These are phyloP conservation scores for Cantharis rufa DNA, from an alignment of 2,888 invertebrate genomes.

Conservation along the genomic window DNA sequence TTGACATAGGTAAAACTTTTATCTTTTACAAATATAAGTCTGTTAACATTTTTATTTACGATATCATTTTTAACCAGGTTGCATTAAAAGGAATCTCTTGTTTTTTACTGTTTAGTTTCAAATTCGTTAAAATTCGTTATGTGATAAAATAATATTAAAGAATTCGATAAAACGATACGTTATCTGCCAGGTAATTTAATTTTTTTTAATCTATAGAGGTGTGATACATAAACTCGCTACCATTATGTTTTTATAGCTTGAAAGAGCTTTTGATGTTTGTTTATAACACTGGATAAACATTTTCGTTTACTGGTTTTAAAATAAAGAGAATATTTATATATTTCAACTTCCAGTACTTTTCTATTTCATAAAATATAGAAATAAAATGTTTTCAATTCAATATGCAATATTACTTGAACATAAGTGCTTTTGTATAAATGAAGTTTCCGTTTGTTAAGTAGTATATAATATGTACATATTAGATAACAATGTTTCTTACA, in stretches of 20 bases:
- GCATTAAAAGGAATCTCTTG: slow-evolving; percentile 12
- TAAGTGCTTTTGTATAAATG: not conserved
- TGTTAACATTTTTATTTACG: slow-evolving; percentile 11
- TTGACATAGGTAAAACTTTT: not conserved
- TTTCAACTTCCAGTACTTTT: not conserved
- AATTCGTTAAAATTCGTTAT: slow-evolving; percentile 11
- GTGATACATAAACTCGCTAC: slow-evolving; percentile 15
- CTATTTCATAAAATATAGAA: not conserved
- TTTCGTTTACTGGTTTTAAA: slow-evolving; percentile 9
- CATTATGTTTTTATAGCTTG: slow-evolving; percentile 18
- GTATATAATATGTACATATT: too few relatives aligned
- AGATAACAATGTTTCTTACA: too few relatives aligned
- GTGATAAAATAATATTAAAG: slow-evolving; percentile 16
- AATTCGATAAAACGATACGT: slow-evolving; percentile 4
- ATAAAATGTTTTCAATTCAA: not conserved
- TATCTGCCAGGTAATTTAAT: slow-evolving; percentile 12
- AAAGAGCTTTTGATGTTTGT: slow-evolving; percentile 25
- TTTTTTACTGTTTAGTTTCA: slow-evolving; percentile 6
- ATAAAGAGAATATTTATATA: not conserved
- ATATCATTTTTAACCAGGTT: slow-evolving; percentile 8
- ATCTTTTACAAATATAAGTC: not conserved
- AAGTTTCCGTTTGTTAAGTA: too few relatives aligned
- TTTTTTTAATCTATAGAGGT: slow-evolving; percentile 17
- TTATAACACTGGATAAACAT: slow-evolving; percentile 17
- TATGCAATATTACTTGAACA: not conserved